Base-by-base conservation (phyloP, 2,797 vertebrate genomes). In the Sebastes melanostomus region DNA sequence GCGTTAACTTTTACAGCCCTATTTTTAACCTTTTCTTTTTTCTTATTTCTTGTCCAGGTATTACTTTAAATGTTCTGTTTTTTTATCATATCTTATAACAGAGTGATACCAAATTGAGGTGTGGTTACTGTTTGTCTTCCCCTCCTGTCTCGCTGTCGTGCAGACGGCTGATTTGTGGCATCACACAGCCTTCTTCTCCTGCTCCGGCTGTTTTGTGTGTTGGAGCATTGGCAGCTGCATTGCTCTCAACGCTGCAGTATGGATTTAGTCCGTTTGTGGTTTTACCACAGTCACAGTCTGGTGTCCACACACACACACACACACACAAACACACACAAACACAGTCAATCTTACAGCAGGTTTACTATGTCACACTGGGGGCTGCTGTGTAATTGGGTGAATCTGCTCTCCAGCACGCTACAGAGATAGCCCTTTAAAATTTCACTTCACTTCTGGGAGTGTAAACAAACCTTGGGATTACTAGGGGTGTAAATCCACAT, bases 351-450 rank as follows among this genome's bases (percentile, higher is more conserved):
- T 80, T 86, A 78, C 90, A 86, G 86, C 85, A 88, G 91, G 89
- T 90, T 91, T 89, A 91, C 84, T 86, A 74, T 86, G 84, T 86
- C 93, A 90, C 89, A 96, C 93, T 88, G 81, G 82, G 85, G 92
- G 89, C 83, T 90, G 90, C 88, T 91, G 89, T 88, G 91, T 95
- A 95, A 95, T 94, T 94, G 92, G 86, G 86, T 88, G 88, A 92
- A 94, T 93, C 85, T 91, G 88, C 85, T 91, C 82, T 90, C 88
- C 78, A 75, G 91, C 92, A 92, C 82, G 79, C 86, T 81, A 74
- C 72, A 83, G 84, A 93, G 88, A 92, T 87, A 86, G 82, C 86
- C 90, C 85, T 94, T 94, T 88, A 89, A 94, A 94, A 92, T 90
- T 90, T 92, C 91, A 92, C 90, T 87, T 87, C 86, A 84, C 90